A percentile compares a stretch with the other conserved stretches of the same genome.
Conservation (phyloP, 2,113 vertebrate genomes). For the Semicossyphus pulcher region DNA sequence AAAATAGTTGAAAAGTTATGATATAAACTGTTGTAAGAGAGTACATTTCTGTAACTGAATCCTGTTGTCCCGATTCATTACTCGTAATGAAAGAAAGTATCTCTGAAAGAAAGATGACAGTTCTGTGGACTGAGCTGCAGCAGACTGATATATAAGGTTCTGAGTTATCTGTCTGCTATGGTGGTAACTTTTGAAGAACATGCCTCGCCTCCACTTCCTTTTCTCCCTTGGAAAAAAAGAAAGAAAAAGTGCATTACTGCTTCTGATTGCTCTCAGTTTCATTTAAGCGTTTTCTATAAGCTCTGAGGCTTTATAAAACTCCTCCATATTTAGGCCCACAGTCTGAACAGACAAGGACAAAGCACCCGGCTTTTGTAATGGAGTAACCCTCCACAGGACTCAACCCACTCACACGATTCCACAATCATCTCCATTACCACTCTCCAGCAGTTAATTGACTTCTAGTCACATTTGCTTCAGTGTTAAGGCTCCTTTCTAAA, state of each 20-base stretch:
- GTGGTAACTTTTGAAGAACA: not conserved
- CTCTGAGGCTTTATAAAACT: constrained; percentile 5
- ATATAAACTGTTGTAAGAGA: not conserved
- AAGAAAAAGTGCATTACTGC: constrained; percentile 1
- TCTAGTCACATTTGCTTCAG: constrained; percentile 69
- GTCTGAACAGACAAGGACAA: constrained; percentile 30
- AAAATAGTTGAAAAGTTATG: too few relatives aligned
- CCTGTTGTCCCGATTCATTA: not conserved
- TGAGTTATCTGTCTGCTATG: not conserved
- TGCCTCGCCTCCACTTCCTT: too few relatives aligned
- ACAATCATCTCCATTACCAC: constrained; percentile 70
- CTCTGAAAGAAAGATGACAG: constrained; percentile 11
- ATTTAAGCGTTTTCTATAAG: not conserved
- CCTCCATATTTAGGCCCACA: not conserved
- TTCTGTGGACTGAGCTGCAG: not conserved
- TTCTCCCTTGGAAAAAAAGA: not conserved
- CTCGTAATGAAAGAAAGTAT: not conserved
- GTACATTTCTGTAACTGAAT: not conserved
- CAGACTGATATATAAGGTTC: not conserved
- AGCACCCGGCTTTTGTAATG: not conserved
- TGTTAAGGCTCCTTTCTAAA: constrained; percentile 56
- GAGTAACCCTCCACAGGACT: constrained; percentile 12
- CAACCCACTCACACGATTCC: constrained; percentile 19
- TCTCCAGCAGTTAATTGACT: constrained; percentile 72
- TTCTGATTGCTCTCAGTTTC: constrained; percentile 7